Conservation (phyloP, 1,140 invertebrate genomes). For the Listronotus bonariensis region DNA sequence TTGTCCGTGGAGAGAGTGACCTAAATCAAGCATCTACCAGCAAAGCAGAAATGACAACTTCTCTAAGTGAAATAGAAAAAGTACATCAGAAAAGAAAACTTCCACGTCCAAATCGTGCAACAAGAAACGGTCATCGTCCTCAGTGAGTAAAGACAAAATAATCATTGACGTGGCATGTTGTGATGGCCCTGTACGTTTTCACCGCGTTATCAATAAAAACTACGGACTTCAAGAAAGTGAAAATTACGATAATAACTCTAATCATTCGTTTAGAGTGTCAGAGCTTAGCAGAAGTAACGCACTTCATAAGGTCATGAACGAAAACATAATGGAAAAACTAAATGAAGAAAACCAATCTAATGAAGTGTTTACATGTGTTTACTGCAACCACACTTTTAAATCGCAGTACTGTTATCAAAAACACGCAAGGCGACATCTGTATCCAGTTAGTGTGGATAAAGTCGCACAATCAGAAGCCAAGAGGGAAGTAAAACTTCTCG, state of each 20-base stretch:
- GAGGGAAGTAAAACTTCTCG: slow-evolving; percentile 67
- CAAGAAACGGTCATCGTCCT: slow-evolving; percentile 24
- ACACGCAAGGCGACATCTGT: slow-evolving; percentile 73
- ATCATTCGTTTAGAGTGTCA: slow-evolving; percentile 19
- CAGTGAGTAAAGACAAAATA: slow-evolving; percentile 56
- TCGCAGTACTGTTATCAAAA: slow-evolving; percentile 83
- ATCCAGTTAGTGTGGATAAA: slow-evolving; percentile 58
- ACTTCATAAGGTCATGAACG: slow-evolving; percentile 58
- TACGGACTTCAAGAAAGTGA: slow-evolving; percentile 60
- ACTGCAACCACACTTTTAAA: slow-evolving; percentile 81
- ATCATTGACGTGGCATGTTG: slow-evolving; percentile 84
- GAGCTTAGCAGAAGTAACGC: slow-evolving; percentile 53
- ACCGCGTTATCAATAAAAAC: slow-evolving; percentile 75
- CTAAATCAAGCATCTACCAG: slow-evolving; percentile 49
- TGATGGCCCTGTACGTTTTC: slow-evolving; percentile 84
- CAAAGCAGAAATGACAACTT: slow-evolving; percentile 45
- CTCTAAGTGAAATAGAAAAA: slow-evolving; percentile 53
- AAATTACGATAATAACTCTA: slow-evolving; percentile 40
- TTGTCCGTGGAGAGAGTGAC: no score
- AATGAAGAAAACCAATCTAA: slow-evolving; percentile 48
- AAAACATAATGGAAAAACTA: slow-evolving; percentile 55
- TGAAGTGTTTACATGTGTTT: slow-evolving; percentile 70
- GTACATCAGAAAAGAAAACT: slow-evolving; percentile 33
- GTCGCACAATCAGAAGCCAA: slow-evolving; percentile 44
- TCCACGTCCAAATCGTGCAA: slow-evolving; percentile 8